These are phyloP conservation scores for Okamejei kenojei DNA, from an alignment of 2,797 vertebrate genomes.

Conservation along the genomic window DNA sequence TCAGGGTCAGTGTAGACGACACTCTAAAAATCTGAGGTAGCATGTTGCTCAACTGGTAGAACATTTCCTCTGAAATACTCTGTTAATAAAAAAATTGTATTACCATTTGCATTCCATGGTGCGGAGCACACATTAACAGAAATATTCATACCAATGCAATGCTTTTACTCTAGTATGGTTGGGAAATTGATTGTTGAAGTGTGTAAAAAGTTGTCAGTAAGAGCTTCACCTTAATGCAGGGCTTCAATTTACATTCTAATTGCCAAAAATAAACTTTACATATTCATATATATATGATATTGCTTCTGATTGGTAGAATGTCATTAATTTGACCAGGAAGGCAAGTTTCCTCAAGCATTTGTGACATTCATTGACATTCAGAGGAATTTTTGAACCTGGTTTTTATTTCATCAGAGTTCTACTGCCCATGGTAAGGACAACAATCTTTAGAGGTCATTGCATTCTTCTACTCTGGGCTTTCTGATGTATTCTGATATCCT, in stretches of 20 bases:
- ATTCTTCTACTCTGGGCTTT: too few species aligned
- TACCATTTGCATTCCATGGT: neutral
- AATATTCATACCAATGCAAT: neutral
- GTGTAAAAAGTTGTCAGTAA: neutral
- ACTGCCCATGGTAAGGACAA: neutral
- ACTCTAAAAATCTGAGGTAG: slow-evolving; percentile 97
- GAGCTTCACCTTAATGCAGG: neutral
- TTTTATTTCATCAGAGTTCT: neutral
- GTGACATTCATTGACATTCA: neutral
- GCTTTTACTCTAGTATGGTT: neutral
- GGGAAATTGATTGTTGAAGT: neutral
- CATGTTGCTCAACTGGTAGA: slow-evolving; percentile 94
- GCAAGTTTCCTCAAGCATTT: neutral
- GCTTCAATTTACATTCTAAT: neutral
- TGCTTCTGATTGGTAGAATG: neutral
- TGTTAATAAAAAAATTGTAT: slow-evolving; percentile 50
- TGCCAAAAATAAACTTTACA: neutral
- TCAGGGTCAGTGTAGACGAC: slow-evolving; percentile 87
- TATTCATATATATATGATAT: neutral
- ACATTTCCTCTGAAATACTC: slow-evolving; percentile 98
- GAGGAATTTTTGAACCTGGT: neutral
- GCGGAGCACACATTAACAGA: neutral
- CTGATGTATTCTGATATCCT: too few species aligned
- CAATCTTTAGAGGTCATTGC: too few species aligned
- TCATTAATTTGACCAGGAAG: neutral